Conservation (phyloP, 1,140 invertebrate species). For the Epicauta chinensis region DNA sequence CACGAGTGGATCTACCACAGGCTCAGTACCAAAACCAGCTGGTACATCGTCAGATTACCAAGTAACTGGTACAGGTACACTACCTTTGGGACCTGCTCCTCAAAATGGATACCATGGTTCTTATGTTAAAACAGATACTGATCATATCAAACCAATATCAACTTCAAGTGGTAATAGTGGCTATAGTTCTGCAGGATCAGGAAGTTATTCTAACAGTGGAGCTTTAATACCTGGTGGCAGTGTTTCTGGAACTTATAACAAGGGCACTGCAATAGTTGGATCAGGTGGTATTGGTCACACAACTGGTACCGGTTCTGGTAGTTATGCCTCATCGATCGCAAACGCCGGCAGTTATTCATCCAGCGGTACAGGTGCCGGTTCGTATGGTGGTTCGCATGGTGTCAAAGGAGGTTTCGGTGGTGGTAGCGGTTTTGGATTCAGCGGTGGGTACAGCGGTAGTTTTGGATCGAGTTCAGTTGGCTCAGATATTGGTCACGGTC, state of each 20-base stretch:
- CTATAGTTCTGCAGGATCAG: no score
- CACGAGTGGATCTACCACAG: no score
- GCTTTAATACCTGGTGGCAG: no score
- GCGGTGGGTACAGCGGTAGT: not conserved
- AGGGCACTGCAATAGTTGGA: no score
- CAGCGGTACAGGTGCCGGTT: not conserved
- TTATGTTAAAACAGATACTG: not conserved
- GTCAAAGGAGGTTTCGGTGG: not conserved
- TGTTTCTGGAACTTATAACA: no score
- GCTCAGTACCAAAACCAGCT: no score
- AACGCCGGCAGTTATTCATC: not conserved
- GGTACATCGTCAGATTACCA: no score
- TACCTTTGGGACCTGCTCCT: not conserved
- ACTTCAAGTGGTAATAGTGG: no score
- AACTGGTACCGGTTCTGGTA: constrained; percentile 1
- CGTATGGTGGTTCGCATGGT: not conserved
- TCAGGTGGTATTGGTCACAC: not conserved
- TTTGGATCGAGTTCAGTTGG: not conserved
- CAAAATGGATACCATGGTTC: not conserved
- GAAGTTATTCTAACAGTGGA: no score
- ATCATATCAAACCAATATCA: no score
- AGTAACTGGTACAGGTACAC: not conserved
- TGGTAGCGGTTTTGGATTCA: not conserved
- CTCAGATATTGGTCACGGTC: no score
- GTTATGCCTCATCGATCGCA: not conserved